Percentiles rank a stretch among this genome's conserved stretches.
Conservation (phyloP, 2,113 vertebrate species). For the Bos indicus region DNA sequence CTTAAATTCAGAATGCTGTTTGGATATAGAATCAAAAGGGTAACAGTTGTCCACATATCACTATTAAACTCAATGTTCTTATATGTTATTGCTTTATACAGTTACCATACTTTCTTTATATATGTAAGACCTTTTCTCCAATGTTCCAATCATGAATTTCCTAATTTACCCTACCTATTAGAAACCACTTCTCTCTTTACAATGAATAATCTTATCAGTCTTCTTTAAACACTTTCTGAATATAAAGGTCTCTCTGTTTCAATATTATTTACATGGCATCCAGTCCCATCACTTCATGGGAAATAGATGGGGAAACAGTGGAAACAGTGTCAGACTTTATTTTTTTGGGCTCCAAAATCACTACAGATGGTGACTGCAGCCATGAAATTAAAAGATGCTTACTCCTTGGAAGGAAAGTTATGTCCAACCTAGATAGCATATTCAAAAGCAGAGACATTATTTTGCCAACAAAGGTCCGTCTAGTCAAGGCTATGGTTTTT, state of each 20-base stretch:
- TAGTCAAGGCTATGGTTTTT: no score
- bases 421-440: no score
- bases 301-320: no score
- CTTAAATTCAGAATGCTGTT: background rate
- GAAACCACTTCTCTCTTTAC: background rate
- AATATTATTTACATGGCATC: background rate
- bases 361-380: no score
- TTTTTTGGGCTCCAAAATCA: no score
- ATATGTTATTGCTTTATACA: background rate
- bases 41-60: background rate
- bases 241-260: background rate
- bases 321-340: no score
- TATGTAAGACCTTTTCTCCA: background rate
- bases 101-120: background rate
- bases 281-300: no score
- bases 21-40: background rate
- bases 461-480: no score
- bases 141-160: background rate
- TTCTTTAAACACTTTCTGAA: background rate
- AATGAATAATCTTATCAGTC: background rate
- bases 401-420: no score
- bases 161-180: background rate
- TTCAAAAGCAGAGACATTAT: no score
- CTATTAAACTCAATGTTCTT: background rate
- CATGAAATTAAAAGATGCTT: no score